Conservation (phyloP, 2,797 vertebrate species). For the Coreius guichenoti region DNA sequence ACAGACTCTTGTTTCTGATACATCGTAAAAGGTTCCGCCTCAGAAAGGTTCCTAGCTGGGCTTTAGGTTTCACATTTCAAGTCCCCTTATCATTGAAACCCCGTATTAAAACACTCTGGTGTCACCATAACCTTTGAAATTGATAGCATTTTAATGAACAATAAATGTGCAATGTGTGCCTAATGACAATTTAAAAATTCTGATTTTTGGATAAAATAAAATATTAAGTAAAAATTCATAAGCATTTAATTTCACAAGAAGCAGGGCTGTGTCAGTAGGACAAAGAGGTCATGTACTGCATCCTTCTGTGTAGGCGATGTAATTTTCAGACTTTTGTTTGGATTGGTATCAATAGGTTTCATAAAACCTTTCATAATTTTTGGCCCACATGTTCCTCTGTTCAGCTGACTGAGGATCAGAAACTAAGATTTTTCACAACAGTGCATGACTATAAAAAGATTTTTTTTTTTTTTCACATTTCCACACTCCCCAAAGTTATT, state of each 20-base stretch:
- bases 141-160: neutral
- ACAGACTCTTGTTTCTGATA: conserved; percentile 50
- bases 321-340: too few species aligned
- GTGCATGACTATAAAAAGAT: neutral
- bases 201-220: neutral
- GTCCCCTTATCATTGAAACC: too few species aligned
- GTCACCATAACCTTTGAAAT: neutral
- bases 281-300: neutral
- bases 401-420: neutral
- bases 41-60: conserved; percentile 48
- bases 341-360: neutral
- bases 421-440: conserved; percentile 10
- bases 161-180: neutral
- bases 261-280: neutral
- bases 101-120: neutral
- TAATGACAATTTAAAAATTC: neutral
- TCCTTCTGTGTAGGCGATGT: too few species aligned
- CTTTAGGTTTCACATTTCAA: neutral
- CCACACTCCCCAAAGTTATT: neutral
- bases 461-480: neutral
- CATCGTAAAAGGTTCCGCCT: conserved; percentile 39
- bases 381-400: neutral
- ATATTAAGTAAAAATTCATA: neutral
- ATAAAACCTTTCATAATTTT: neutral
- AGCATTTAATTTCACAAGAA: neutral